Conservation (phyloP, 2,888 invertebrate genomes). For the Clunio marinus region DNA sequence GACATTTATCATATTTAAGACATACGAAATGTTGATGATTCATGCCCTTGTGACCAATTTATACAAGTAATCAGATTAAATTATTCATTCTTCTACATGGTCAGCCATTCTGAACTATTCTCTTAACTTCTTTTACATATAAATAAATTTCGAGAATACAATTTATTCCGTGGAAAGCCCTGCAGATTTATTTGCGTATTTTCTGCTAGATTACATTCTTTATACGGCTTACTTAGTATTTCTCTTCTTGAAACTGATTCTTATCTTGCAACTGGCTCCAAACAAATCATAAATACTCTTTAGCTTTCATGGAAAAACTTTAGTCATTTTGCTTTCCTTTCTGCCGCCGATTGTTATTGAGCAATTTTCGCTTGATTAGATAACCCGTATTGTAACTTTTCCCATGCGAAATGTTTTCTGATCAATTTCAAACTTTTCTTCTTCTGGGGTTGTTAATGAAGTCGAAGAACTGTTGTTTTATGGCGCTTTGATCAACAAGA, state of each 20-base stretch:
- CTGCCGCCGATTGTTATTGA: background rate
- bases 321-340: background rate
- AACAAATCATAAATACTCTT: slow-evolving; percentile 16
- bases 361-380: slow-evolving; percentile 28
- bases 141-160: slow-evolving; percentile 11
- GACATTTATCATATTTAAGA: too few species aligned
- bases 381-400: background rate
- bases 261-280: slow-evolving; percentile 37
- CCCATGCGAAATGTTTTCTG: background rate
- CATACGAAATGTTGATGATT: too few species aligned
- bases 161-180: slow-evolving; percentile 32
- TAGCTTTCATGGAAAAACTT: too few species aligned
- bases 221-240: slow-evolving; percentile 6
- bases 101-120: background rate
- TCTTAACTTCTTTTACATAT: background rate
- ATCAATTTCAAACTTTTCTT: background rate
- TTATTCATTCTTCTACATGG: too few species aligned
- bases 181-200: slow-evolving; percentile 38
- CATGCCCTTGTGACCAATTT: too few species aligned
- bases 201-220: slow-evolving; percentile 35
- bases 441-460: background rate
- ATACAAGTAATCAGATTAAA: too few species aligned
- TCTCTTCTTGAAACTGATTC: background rate
- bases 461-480: background rate
- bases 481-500: background rate